Base-by-base conservation (phyloP, 1,140 invertebrate genomes). In the Eulimnadia texana region DNA sequence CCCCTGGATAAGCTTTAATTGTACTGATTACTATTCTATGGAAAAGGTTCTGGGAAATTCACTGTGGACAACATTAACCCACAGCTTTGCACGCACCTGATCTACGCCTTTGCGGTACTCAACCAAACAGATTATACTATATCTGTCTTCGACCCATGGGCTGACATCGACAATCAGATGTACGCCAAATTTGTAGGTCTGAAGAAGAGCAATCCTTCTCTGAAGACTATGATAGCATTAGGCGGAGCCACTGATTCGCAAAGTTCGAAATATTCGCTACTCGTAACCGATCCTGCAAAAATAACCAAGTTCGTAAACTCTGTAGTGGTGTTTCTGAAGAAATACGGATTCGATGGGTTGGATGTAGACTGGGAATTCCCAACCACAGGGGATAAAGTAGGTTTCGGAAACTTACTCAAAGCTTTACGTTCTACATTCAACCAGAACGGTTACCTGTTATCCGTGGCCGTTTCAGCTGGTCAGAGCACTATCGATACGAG, bases 141-240 rank as follows among this genome's bases (percentile, higher is more conserved):
- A 16, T 56, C 67, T 2, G 24, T 52, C 3, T 58, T 58, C 16
- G 65, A 66, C 28, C 19, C n/a, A 10, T 58, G 56, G 27, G 20
- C 56, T 3, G 65, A 66, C 55, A 52, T 64, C 3, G 60, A 47
- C 11, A 10, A 23, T 1, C 22, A 42, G 1, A 53, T 54, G 78
- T 76, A 65, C 20, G 50, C 23, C 19, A 60, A 49, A 25, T 42
- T 50, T n/a, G 58, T 77, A 62, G 75, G 72, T 0, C 71, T 88
- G 16, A 85, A 83, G 68, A 63, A 75, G 3, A 69, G 72, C 60
- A 86, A 86, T 72, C 76, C 81, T 0, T 73, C 77, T 3, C 66
- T 86, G 3, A 86, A 85, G 69, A 80, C 82, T 72, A 78, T 66
- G 73, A 76, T n/a, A 68, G 77, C 77, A 59, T 67, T 80, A 63